Percentiles rank a stretch among this genome's conserved stretches.
phyloP scores from a whole-genome alignment of 2,113 vertebrate species.

The Seriola aureovittata region DNA sequence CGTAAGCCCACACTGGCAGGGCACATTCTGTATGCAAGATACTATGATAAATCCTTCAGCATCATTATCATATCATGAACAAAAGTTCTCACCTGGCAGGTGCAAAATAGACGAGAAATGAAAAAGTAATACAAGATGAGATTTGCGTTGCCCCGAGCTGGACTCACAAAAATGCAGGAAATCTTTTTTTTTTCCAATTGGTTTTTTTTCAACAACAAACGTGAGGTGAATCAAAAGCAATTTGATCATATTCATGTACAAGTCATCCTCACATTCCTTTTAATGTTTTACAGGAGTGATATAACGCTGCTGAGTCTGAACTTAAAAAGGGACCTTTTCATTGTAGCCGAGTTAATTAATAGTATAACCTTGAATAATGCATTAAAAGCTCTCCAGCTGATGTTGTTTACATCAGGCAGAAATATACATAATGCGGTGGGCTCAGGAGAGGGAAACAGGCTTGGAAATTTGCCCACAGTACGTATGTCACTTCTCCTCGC shows the following conservation, averaged over 20 bases:
- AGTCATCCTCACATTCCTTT: conserved; percentile 33
- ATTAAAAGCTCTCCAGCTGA: conserved; percentile 64
- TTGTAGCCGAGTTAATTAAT: conserved; percentile 61
- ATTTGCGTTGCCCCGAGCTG: conserved; percentile 42
- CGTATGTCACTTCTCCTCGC: conserved; percentile 47
- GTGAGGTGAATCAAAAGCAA: conserved; percentile 51
- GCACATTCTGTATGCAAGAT: conserved; percentile 38
- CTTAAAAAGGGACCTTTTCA: conserved; percentile 66
- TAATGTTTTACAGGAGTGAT: conserved; percentile 39
- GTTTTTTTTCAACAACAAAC: conserved; percentile 43
- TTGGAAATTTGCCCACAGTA: conserved; percentile 48
- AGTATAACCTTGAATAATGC: conserved; percentile 72
- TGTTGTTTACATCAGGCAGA: conserved; percentile 71
- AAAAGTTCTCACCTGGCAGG: conserved; percentile 39
- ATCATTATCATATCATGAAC: conserved; percentile 39
- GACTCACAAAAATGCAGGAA: conserved; percentile 36
- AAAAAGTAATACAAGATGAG: conserved; percentile 42
- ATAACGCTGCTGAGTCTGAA: conserved; percentile 23
- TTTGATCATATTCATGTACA: conserved; percentile 29
- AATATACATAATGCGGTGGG: conserved; percentile 70
- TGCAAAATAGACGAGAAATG: conserved; percentile 27
- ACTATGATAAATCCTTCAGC: neutral
- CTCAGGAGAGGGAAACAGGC: conserved; percentile 39
- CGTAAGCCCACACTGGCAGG: rapidly evolving
- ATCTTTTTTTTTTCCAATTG: neutral